phyloP scores from a whole-genome alignment of 1,140 invertebrate species.

The roundworm (Caenorhabditis elegans) region WBcel235 BX284603.4:189001-189500 shows the following conservation, averaged over 20 bases:
- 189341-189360: constrained; percentile 84
- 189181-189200: constrained; percentile 98
- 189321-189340: constrained; percentile 93
- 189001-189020: constrained; percentile 79
- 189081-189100: constrained; percentile 98
- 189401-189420: constrained; percentile 95
- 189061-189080: constrained; percentile 94
- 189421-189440: constrained; percentile 81
- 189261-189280: constrained; percentile 27
- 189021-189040: constrained; percentile 83
- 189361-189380: constrained; percentile 88
- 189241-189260: constrained; percentile 98
- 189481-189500: too few relatives aligned
- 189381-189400: constrained; percentile 76
- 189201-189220: constrained; percentile 98
- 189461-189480: not conserved
- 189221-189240: constrained; percentile 98
- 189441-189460: constrained; percentile 32
- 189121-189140: not conserved
- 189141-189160: not conserved
- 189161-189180: constrained; percentile 67
- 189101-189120: constrained; percentile 81
- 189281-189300: not conserved
- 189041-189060: constrained; percentile 92
- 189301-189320: constrained; percentile 77